These are phyloP conservation scores for Gymnoscopelus microlampas DNA, from an alignment of 2,797 vertebrate genomes.

Conservation along the genomic window DNA sequence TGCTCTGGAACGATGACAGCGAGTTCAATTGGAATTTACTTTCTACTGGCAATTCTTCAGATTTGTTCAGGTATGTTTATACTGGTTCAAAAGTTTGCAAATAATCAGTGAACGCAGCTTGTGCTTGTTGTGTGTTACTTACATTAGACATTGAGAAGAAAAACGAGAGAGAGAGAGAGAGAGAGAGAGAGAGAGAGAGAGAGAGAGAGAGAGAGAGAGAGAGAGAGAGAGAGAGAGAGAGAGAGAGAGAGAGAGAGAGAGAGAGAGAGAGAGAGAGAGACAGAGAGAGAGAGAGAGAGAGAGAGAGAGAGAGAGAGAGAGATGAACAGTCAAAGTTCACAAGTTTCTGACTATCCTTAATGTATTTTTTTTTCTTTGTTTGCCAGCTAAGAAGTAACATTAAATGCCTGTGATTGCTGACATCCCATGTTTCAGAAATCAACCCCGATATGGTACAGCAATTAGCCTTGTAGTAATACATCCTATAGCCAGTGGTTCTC, in stretches of 20 bases:
- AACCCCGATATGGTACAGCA: too few species aligned
- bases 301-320: neutral
- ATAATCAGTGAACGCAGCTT: neutral
- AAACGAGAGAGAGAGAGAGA: neutral
- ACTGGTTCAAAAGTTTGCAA: constrained; percentile 2
- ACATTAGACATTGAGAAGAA: too few species aligned
- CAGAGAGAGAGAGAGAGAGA: neutral
- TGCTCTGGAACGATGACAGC: constrained; percentile 74
- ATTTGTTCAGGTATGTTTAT: constrained; percentile 76
- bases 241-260: constrained; percentile 1
- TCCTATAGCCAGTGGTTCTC: too few species aligned
- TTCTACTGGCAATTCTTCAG: constrained; percentile 72
- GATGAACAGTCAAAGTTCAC: neutral
- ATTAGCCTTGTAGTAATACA: too few species aligned
- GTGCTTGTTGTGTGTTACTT: neutral
- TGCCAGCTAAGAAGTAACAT: constrained; percentile 31
- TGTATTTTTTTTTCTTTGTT: constrained; percentile 25
- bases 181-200: neutral
- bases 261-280: neutral
- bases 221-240: neutral
- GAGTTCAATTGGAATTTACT: constrained; percentile 66
- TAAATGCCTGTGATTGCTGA: constrained; percentile 37
- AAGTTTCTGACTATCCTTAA: too few species aligned
- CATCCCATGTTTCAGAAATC: constrained; percentile 2
- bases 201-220: neutral